Percentiles rank a stretch among this genome's conserved stretches.
phyloP scores from a whole-genome alignment of 2,888 invertebrate genomes.

The Brachylomia viminalis region DNA sequence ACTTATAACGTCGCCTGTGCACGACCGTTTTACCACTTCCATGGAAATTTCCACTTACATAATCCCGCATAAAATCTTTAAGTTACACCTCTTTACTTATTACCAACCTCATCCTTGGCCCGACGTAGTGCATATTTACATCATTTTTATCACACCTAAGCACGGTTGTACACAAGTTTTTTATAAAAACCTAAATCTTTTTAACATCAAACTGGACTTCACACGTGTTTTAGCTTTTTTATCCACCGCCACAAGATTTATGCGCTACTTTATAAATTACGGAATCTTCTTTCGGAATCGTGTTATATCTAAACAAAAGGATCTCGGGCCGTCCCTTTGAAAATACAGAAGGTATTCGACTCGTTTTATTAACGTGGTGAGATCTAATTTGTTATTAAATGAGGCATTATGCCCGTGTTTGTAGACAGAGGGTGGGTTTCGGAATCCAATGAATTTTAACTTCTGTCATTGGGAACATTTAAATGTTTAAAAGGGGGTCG shows the following conservation, averaged over 20 bases:
- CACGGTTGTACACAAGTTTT: conserved; percentile 55
- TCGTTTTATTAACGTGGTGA: conserved; percentile 79
- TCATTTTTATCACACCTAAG: conserved; percentile 51
- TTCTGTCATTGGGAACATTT: conserved; percentile 80
- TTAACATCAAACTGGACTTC: conserved; percentile 60
- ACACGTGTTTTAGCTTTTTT: conserved; percentile 66
- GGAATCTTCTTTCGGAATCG: conserved; percentile 64
- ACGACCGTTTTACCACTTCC: conserved; percentile 38
- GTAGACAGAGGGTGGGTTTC: conserved; percentile 80
- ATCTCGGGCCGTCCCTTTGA: conserved; percentile 59
- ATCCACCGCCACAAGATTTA: conserved; percentile 62
- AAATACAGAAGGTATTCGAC: conserved; percentile 58
- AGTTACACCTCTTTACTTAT: conserved; percentile 43
- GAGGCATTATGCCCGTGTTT: conserved; percentile 85
- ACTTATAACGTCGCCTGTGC: too few relatives aligned
- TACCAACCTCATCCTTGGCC: conserved; percentile 15
- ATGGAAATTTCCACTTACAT: conserved; percentile 39
- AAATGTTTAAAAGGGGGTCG: conserved; percentile 82
- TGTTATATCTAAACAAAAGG: conserved; percentile 72
- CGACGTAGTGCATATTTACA: conserved; percentile 42
- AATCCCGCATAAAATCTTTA: conserved; percentile 48
- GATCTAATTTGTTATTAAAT: conserved; percentile 90
- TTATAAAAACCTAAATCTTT: conserved; percentile 56
- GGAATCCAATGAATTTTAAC: conserved; percentile 87
- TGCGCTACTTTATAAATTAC: conserved; percentile 66